Evolutionary conservation across 2,888 invertebrate species (phyloP).

Genomic region (Acrobeloides nanus): DNA sequence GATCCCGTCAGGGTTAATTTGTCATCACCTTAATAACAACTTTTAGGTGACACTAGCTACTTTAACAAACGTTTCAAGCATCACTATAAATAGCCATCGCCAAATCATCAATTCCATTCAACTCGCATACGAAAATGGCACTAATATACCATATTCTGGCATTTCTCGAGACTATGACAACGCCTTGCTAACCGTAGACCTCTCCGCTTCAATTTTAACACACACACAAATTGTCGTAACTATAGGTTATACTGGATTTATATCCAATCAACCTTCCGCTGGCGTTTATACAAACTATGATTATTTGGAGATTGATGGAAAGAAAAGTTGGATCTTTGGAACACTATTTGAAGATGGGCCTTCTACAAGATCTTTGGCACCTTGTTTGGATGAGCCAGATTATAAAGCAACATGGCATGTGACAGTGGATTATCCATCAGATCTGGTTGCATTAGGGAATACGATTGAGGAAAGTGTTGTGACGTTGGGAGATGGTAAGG

Average conservation of each 20-base stretch:
- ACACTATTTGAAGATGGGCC: constrained; percentile 30
- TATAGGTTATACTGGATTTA: constrained; percentile 19
- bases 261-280: constrained; percentile 25
- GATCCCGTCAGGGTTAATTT: too few relatives aligned
- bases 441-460: constrained; percentile 26
- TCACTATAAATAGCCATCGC: too few relatives aligned
- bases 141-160: too few relatives aligned
- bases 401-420: constrained; percentile 23
- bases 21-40: too few relatives aligned
- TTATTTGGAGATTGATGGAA: too few relatives aligned
- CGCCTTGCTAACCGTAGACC: constrained; percentile 8
- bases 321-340: constrained; percentile 27
- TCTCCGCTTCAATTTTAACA: background rate
- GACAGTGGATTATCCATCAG: constrained; percentile 18
- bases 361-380: constrained; percentile 21
- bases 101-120: too few relatives aligned
- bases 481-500: too few relatives aligned
- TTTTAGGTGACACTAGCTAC: too few relatives aligned
- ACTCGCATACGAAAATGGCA: too few relatives aligned
- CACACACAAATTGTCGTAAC: background rate
- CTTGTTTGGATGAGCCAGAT: constrained; percentile 31
- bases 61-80: too few relatives aligned
- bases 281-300: too few relatives aligned
- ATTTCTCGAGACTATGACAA: constrained; percentile 15
- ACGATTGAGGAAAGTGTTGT: too few relatives aligned